Percentiles rank a stretch among this genome's conserved stretches.
These are phyloP conservation scores for Acestrorhynchus altus DNA, from an alignment of 2,797 vertebrate genomes.

Conservation along the genomic window DNA sequence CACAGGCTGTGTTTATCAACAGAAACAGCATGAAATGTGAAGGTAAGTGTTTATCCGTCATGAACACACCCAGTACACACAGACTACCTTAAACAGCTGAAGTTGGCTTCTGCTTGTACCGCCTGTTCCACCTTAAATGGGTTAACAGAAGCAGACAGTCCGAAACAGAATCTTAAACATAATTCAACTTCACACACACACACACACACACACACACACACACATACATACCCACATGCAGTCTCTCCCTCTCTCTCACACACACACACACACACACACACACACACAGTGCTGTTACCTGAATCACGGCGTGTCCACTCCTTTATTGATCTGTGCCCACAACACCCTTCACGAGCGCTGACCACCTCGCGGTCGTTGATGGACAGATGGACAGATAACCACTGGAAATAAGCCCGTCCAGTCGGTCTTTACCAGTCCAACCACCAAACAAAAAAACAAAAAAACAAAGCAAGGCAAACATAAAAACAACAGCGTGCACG, in stretches of 20 bases:
- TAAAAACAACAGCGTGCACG: background rate
- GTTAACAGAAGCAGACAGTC: too few relatives aligned
- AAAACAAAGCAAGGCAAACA: background rate
- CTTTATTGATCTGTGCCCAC: background rate
- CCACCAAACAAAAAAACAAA: background rate
- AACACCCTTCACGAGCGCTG: background rate
- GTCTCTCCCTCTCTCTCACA: background rate
- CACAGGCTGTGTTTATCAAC: too few relatives aligned
- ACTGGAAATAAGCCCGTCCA: background rate
- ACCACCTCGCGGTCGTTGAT: slow-evolving; percentile 7
- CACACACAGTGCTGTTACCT: background rate
- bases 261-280: background rate
- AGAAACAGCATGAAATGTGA: too few relatives aligned
- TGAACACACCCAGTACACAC: too few relatives aligned
- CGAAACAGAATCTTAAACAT: too few relatives aligned
- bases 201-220: too few relatives aligned
- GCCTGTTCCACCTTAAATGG: too few relatives aligned
- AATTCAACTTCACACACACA: too few relatives aligned
- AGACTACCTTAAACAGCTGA: too few relatives aligned
- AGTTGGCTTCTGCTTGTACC: too few relatives aligned
- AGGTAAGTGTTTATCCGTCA: too few relatives aligned
- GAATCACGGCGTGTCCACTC: background rate
- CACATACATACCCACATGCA: too few relatives aligned
- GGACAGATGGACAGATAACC: slow-evolving; percentile 1
- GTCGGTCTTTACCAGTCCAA: background rate